Evolutionary conservation across 2,888 invertebrate genomes (phyloP).

Genomic region (Metopia argyrocephala): DNA sequence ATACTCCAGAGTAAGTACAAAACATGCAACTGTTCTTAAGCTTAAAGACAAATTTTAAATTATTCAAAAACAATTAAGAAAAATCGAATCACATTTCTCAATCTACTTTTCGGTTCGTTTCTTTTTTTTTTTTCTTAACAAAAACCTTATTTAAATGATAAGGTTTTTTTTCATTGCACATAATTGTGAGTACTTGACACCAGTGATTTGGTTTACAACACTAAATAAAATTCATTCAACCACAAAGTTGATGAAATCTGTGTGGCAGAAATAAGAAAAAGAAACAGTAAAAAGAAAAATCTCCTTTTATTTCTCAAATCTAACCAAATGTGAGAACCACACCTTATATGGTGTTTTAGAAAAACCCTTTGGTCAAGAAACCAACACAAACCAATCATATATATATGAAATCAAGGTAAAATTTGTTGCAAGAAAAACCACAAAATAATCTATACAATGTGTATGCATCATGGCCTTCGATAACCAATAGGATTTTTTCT

Average conservation of each 20-base stretch:
- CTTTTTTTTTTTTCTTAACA: background rate
- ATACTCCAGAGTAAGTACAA: background rate
- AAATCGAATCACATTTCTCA: constrained; percentile 12
- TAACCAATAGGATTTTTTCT: constrained; percentile 15
- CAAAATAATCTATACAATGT: constrained; percentile 45
- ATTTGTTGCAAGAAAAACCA: constrained; percentile 53
- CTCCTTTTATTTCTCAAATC: constrained; percentile 9
- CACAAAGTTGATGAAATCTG: constrained; percentile 64
- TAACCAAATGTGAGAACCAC: no score
- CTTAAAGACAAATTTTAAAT: background rate
- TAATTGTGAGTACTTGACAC: background rate
- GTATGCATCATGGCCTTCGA: background rate
- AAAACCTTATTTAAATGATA: constrained; percentile 5
- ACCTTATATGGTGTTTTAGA: no score
- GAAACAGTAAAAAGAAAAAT: background rate
- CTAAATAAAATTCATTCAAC: constrained; percentile 62
- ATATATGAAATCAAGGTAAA: constrained; percentile 61
- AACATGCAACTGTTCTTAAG: background rate
- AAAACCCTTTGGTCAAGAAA: background rate
- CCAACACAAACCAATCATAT: constrained; percentile 55
- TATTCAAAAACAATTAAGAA: background rate
- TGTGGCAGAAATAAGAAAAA: constrained; percentile 19
- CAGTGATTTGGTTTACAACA: constrained; percentile 26
- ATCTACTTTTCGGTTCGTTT: no score
- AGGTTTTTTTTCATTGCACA: background rate